A percentile compares a stretch with the other conserved stretches of the same genome.
These are phyloP conservation scores for Heteromormyrus szaboi DNA, from an alignment of 2,797 vertebrate genomes.

Conservation along the genomic window DNA sequence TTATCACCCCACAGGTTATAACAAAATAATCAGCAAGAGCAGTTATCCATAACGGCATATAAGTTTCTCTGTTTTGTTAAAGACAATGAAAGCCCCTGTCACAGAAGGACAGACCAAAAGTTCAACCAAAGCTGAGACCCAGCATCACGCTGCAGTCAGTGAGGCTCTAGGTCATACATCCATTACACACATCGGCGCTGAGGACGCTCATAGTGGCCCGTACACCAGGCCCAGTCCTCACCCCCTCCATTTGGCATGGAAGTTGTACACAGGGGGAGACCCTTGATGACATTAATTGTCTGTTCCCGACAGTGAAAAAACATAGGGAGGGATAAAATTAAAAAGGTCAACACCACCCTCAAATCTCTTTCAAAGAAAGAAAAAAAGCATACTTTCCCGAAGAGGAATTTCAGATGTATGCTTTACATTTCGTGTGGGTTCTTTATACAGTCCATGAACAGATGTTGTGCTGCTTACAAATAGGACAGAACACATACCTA, in stretches of 20 bases:
- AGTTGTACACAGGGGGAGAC: neutral
- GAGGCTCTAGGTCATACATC: slow-evolving; percentile 32
- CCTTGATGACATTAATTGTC: neutral
- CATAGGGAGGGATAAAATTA: neutral
- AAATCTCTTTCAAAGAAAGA: slow-evolving; percentile 4
- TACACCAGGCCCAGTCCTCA: too few relatives aligned
- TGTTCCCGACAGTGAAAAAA: neutral
- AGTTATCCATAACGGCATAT: neutral
- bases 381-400: neutral
- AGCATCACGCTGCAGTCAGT: slow-evolving; percentile 23
- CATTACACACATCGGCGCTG: slow-evolving; percentile 9
- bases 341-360: slow-evolving; percentile 12
- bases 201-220: neutral
- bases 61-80: slow-evolving; percentile 15
- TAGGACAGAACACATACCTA: neutral
- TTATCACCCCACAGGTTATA: neutral
- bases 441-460: neutral
- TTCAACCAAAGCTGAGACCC: slow-evolving; percentile 32
- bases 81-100: slow-evolving; percentile 46
- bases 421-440: neutral
- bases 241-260: neutral
- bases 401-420: neutral
- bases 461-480: neutral
- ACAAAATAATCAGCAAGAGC: neutral
- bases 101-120: slow-evolving; percentile 33